A percentile compares a stretch with the other conserved stretches of the same genome.
These are phyloP conservation scores for Caenorhabditis zanzibari DNA, from an alignment of 2,888 invertebrate species.

Conservation along the genomic window DNA sequence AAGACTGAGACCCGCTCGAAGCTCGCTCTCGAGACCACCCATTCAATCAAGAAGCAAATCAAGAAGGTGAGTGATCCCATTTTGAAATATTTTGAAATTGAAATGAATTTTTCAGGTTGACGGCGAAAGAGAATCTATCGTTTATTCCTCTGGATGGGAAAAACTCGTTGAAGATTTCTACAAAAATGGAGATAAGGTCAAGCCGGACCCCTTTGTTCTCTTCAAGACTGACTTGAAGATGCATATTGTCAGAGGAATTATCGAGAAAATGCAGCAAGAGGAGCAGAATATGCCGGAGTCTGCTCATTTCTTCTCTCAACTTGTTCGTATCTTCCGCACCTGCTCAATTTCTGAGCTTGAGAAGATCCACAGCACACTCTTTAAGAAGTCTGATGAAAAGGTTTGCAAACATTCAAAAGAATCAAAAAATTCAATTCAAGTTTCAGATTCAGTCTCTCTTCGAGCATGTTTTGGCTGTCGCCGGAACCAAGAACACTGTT, in stretches of 20 bases:
- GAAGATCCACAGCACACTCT: slow-evolving; percentile 68
- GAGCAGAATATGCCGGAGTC: slow-evolving; percentile 69
- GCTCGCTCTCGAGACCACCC: slow-evolving; percentile 58
- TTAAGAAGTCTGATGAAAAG: slow-evolving; percentile 64
- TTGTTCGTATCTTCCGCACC: slow-evolving; percentile 77
- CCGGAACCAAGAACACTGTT: slow-evolving; percentile 76
- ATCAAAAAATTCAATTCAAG: not conserved
- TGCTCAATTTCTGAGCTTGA: slow-evolving; percentile 72
- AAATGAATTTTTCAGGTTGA: slow-evolving; percentile 39
- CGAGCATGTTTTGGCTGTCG: slow-evolving; percentile 71
- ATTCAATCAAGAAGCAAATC: slow-evolving; percentile 61
- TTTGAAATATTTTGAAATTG: not conserved
- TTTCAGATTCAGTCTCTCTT: slow-evolving; percentile 70
- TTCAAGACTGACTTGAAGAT: slow-evolving; percentile 70
- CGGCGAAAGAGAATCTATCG: slow-evolving; percentile 66
- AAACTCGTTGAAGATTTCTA: slow-evolving; percentile 71
- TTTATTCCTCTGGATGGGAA: slow-evolving; percentile 72
- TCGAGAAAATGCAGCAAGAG: slow-evolving; percentile 63
- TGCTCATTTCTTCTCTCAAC: slow-evolving; percentile 69
- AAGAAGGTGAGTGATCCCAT: slow-evolving; percentile 41
- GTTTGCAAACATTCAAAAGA: not conserved
- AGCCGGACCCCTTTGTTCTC: slow-evolving; percentile 65
- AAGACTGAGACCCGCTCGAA: slow-evolving; percentile 69
- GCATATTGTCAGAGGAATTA: slow-evolving; percentile 54
- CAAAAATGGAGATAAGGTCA: slow-evolving; percentile 70